Evolutionary conservation across 1,140 invertebrate genomes (phyloP).

Genomic region (Drosophila sucinea): DNA sequence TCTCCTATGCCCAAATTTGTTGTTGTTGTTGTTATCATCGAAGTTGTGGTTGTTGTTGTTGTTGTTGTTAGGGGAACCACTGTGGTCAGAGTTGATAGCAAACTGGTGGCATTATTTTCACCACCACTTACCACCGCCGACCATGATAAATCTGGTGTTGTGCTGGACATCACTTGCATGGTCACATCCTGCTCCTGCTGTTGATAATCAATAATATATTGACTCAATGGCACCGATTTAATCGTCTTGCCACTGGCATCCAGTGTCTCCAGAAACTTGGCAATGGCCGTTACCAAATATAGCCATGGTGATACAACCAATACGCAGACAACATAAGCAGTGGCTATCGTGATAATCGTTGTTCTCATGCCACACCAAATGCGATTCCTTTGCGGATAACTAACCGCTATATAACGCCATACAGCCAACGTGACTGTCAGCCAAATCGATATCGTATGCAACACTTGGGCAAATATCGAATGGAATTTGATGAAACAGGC

Average conservation of each 20-base stretch:
- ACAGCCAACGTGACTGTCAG: constrained; percentile 95
- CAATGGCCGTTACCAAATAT: constrained; percentile 89
- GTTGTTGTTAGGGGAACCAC: constrained; percentile 36
- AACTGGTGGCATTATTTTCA: constrained; percentile 22
- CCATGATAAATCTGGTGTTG: constrained; percentile 59
- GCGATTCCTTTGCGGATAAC: constrained; percentile 89
- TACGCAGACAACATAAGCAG: constrained; percentile 92
- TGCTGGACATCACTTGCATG: constrained; percentile 69
- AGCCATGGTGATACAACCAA: constrained; percentile 92
- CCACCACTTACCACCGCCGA: neutral
- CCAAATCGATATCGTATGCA: constrained; percentile 97
- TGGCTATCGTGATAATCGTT: constrained; percentile 89
- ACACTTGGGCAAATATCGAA: constrained; percentile 92
- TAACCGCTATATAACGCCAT: constrained; percentile 96
- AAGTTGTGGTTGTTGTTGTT: neutral
- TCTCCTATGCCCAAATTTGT: constrained; percentile 17
- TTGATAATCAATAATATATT: constrained; percentile 72
- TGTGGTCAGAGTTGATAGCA: constrained; percentile 24
- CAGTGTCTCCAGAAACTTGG: constrained; percentile 81
- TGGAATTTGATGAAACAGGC: constrained; percentile 92
- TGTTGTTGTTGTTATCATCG: neutral
- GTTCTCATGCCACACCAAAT: constrained; percentile 90
- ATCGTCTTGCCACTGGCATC: constrained; percentile 83
- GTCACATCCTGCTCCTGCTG: constrained; percentile 45
- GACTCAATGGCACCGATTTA: constrained; percentile 58